Evolutionary conservation across 1,140 invertebrate genomes (phyloP), one percentile per base, ranked within the genome.

Genomic region (Ceratitis capitata): DNA sequence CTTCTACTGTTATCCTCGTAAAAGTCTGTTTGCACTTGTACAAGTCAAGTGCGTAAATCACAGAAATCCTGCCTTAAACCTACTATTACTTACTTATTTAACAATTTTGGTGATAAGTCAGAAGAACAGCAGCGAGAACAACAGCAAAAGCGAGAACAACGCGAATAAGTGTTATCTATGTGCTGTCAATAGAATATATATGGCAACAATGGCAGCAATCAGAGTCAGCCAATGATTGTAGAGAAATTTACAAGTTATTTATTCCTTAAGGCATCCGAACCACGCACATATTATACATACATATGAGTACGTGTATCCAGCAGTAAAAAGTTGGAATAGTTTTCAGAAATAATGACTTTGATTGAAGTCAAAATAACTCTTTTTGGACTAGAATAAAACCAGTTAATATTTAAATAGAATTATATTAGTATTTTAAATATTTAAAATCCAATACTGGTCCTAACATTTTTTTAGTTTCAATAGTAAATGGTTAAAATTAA

Each of bases 31-130:
- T 42, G 39, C 32, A 26, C 47, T 14, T 29, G 32, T 19, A 10
- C 26, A 83, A 83, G 82, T 83, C 82, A 83, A 83, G 49, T 83
- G 82, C 45, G 82, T 83, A 83, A 83, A 83, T 83, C 82, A 83
- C 51, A 51, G 82, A 83, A 83, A 83, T 83, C 82, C 82, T 29
- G 32, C 35, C 23, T 51, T 32, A 83, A 83, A 51, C 49, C 69
- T 42, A 78, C 69, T 78, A 82, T 82, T 82, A 49, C 32, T 83
- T 83, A 51, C 49, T 83, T 53, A 83, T 83, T 51, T 83, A 83
- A 83, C 82, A 39, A 83, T 42, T 29, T 14, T 14, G 14, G 82
- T 42, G 49, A 83, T 51, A 83, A 83, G 69, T 56, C n/a, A n/a
- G n/a, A n/a, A n/a, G n/a, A n/a, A n/a, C 9, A 26, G 26, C 7